These are phyloP conservation scores for Eubasilissa splendida DNA, from an alignment of 2,888 invertebrate genomes.

Conservation along the genomic window DNA sequence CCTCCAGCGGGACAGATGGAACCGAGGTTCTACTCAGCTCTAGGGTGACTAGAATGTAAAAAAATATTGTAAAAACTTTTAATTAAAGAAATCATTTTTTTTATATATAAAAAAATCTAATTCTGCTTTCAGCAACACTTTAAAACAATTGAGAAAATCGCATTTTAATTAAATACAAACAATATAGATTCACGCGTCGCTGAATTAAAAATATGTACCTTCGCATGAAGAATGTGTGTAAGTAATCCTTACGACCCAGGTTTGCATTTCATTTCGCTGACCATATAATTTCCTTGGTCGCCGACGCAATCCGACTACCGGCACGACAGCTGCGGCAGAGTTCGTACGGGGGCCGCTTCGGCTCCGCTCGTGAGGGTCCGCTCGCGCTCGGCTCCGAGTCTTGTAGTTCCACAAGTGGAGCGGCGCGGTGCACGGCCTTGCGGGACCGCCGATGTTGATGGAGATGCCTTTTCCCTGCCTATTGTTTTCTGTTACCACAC, in stretches of 20 bases:
- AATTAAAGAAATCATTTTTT: too few species aligned
- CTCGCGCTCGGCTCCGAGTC: background rate
- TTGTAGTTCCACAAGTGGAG: background rate
- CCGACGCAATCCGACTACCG: slow-evolving; percentile 17
- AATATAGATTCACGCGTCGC: too few species aligned
- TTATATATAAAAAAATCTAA: too few species aligned
- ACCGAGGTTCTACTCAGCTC: slow-evolving; percentile 8
- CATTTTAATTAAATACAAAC: too few species aligned
- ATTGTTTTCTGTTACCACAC: slow-evolving; percentile 19
- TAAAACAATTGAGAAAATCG: too few species aligned
- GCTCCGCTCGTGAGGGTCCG: background rate
- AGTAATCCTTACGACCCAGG: too few species aligned
- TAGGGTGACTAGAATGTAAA: slow-evolving; percentile 22
- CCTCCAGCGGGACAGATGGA: slow-evolving; percentile 35
- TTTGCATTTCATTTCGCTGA: too few species aligned
- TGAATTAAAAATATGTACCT: too few species aligned
- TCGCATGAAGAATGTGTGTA: too few species aligned
- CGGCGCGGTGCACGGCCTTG: slow-evolving; percentile 8
- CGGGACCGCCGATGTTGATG: slow-evolving; percentile 6
- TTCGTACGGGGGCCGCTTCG: background rate
- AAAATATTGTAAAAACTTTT: background rate
- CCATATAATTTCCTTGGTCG: slow-evolving; percentile 15
- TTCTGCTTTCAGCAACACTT: too few species aligned
- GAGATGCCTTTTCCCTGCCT: slow-evolving; percentile 31
- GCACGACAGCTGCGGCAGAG: background rate